Conservation (phyloP, 2,888 invertebrate species). For the Glaucopsyche alexis region DNA sequence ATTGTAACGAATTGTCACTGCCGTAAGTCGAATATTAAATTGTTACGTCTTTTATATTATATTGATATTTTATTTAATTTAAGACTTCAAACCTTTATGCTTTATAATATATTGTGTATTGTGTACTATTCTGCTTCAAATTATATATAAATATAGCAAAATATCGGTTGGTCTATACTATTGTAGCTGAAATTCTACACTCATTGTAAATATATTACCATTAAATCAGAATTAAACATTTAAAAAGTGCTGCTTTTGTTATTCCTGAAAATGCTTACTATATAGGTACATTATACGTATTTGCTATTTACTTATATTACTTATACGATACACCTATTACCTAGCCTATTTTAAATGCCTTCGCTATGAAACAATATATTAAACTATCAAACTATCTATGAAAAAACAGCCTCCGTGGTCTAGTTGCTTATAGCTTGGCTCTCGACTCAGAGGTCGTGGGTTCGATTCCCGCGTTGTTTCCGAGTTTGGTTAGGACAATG, state of each 20-base stretch:
- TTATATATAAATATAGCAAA: conserved; percentile 41
- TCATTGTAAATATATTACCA: conserved; percentile 67
- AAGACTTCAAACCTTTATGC: conserved; percentile 29
- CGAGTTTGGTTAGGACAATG: too few relatives aligned
- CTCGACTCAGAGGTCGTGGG: too few relatives aligned
- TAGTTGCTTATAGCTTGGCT: too few relatives aligned
- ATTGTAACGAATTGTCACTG: conserved; percentile 48
- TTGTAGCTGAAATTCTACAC: conserved; percentile 58
- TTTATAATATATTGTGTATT: conserved; percentile 26
- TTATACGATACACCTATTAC: not conserved
- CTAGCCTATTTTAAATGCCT: not conserved
- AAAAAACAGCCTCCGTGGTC: too few relatives aligned
- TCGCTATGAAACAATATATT: too few relatives aligned
- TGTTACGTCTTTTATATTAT: conserved; percentile 42
- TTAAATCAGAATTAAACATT: conserved; percentile 59
- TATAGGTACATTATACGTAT: not conserved
- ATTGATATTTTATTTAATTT: conserved; percentile 42
- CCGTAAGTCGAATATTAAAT: conserved; percentile 50
- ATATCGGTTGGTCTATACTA: conserved; percentile 61
- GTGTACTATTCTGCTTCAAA: conserved; percentile 40
- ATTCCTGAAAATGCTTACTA: not conserved
- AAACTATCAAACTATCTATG: too few relatives aligned
- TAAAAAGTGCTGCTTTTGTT: conserved; percentile 28
- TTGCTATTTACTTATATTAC: conserved; percentile 8
- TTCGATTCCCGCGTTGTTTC: too few relatives aligned